Evolutionary conservation across 2,113 vertebrate genomes (phyloP).

Genomic region (Lucifuga dentata): DNA sequence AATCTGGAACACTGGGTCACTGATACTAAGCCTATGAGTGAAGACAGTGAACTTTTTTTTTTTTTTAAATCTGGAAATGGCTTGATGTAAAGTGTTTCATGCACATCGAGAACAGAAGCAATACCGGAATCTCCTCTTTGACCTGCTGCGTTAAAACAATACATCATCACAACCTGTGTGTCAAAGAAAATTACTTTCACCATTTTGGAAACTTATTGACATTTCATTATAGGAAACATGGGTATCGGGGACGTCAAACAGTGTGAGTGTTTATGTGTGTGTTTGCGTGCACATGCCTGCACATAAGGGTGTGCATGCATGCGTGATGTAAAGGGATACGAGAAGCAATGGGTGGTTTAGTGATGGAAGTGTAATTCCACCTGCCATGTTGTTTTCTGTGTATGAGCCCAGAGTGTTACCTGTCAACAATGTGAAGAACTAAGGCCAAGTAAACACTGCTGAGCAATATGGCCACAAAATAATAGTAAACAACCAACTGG

Average conservation of each 20-base stretch:
- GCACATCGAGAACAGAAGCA: conserved; percentile 2
- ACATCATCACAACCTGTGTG: conserved; percentile 11
- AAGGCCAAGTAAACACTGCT: neutral
- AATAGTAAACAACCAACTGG: neutral
- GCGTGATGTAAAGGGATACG: neutral
- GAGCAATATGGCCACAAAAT: neutral
- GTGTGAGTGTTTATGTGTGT: conserved; percentile 1
- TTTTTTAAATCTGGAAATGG: conserved; percentile 6
- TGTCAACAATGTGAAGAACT: neutral
- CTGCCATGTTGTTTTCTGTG: neutral
- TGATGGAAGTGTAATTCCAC: conserved; percentile 17
- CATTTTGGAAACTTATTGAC: conserved; percentile 54
- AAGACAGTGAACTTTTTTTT: neutral
- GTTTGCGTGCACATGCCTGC: neutral
- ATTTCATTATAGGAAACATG: conserved; percentile 50
- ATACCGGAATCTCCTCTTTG: neutral
- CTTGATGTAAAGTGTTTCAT: conserved; percentile 24
- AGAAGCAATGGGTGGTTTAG: neutral
- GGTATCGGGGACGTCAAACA: neutral
- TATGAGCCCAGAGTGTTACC: neutral
- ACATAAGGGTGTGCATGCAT: conserved; percentile 2
- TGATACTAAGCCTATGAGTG: conserved; percentile 3
- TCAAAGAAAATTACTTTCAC: conserved; percentile 35
- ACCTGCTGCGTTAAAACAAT: conserved; percentile 24
- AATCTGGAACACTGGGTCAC: conserved; percentile 23